Conservation (phyloP, 2,113 vertebrate genomes). For the Cebidichthys violaceus region DNA sequence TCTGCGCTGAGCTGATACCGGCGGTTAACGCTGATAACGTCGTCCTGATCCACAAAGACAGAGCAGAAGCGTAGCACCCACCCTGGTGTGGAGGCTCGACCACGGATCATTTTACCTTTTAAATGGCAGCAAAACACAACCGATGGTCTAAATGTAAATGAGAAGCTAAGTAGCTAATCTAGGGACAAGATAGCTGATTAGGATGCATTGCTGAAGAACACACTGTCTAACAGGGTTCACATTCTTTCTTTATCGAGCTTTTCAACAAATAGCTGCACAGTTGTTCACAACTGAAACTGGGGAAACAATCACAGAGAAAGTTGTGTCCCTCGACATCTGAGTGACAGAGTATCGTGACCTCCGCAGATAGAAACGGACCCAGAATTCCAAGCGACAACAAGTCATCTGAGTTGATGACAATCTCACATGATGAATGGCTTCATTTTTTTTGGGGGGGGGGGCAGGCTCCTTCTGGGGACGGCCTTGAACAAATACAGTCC, state of each 20-base stretch:
- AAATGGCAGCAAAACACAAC: no score
- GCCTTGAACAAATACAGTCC: conserved; percentile 64
- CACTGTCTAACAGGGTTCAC: no score
- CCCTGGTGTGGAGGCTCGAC: no score
- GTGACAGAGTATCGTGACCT: neutral
- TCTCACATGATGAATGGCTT: conserved; percentile 64
- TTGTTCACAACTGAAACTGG: neutral
- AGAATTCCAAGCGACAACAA: conserved; percentile 39
- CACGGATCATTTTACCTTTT: no score
- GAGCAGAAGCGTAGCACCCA: no score
- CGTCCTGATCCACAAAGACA: no score
- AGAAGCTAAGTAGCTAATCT: no score
- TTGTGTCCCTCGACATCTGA: neutral
- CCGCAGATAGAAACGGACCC: conserved; percentile 9
- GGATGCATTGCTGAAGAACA: no score
- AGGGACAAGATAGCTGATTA: no score
- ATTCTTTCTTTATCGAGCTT: neutral
- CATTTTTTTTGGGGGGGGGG: conserved; percentile 18
- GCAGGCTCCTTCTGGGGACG: conserved; percentile 46
- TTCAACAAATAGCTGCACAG: neutral
- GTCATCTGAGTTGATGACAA: conserved; percentile 6
- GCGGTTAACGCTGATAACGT: no score
- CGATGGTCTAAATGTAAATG: no score
- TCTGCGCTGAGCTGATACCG: no score
- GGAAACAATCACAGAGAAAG: neutral